phyloP scores from a whole-genome alignment of 2,113 vertebrate genomes.

The Chionomys nivalis region DNA sequence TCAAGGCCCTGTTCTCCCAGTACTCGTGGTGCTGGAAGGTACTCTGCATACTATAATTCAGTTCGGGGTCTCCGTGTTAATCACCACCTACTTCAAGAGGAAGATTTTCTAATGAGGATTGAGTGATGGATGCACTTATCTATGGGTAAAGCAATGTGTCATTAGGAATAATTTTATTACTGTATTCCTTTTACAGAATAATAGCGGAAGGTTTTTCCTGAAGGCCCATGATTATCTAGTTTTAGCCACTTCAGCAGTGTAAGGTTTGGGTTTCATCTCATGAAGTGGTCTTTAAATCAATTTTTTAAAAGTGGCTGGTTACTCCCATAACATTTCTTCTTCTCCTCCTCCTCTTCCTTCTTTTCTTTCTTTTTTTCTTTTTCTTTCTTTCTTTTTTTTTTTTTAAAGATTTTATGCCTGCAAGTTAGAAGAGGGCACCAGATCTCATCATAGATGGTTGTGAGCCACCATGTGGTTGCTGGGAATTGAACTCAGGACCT shows the following conservation, averaged over 20 bases:
- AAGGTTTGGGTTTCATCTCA: not conserved
- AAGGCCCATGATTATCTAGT: not conserved
- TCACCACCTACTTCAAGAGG: not conserved
- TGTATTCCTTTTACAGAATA: not conserved
- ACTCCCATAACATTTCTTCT: too few relatives aligned
- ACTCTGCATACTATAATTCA: not conserved
- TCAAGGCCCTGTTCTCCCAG: not conserved
- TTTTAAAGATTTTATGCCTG: too few relatives aligned
- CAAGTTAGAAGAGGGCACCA: too few relatives aligned
- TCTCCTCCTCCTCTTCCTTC: too few relatives aligned
- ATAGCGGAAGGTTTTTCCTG: not conserved
- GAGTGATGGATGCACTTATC: not conserved
- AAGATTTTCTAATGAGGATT: not conserved
- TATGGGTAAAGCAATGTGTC: not conserved
- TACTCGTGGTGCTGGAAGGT: not conserved
- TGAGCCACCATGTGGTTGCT: too few relatives aligned
- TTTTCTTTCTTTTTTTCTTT: too few relatives aligned
- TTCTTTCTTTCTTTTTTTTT: too few relatives aligned
- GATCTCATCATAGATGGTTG: too few relatives aligned
- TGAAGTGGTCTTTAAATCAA: not conserved
- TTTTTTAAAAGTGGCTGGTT: not conserved
- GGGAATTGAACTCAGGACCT: too few relatives aligned
- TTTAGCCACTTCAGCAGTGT: not conserved
- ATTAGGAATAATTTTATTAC: not conserved
- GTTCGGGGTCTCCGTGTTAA: not conserved